Percentiles rank a stretch among this genome's conserved stretches.
Conservation (phyloP, 2,797 vertebrate genomes). For the Pitangus sulphuratus region DNA sequence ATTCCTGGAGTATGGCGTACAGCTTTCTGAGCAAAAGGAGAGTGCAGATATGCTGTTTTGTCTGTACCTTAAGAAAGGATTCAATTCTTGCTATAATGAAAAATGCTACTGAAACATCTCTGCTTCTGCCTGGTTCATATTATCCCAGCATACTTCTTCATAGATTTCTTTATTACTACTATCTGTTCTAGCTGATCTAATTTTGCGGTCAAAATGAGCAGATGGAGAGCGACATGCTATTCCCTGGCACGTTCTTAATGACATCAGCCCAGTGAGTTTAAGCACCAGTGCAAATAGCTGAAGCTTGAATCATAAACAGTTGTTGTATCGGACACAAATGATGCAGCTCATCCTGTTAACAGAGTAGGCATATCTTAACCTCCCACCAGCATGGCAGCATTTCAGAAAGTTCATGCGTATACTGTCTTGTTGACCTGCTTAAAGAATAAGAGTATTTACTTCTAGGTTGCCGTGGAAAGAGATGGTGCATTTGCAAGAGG, state of each 20-base stretch:
- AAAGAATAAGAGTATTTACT: not conserved
- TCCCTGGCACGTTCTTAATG: not conserved
- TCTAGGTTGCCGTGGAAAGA: not conserved
- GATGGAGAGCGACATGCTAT: not conserved
- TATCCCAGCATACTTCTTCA: not conserved
- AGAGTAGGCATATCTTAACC: not conserved
- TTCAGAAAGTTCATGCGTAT: not conserved
- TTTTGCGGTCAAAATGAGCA: slow-evolving; percentile 6
- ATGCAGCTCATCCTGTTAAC: not conserved
- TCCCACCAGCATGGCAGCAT: not conserved
- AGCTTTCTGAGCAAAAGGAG: not conserved
- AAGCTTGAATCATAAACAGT: not conserved
- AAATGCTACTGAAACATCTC: not conserved
- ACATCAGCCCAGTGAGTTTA: not conserved
- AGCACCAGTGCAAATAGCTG: not conserved
- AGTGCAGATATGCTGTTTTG: fast-evolving
- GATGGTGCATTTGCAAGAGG: not conserved
- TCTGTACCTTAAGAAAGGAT: not conserved
- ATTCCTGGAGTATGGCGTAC: not conserved
- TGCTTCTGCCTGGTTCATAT: not conserved
- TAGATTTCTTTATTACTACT: not conserved
- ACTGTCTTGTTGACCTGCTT: not conserved
- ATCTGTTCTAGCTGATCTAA: not conserved
- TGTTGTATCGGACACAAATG: not conserved
- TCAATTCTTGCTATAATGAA: not conserved